These are phyloP conservation scores for Pogona vitticeps DNA, from an alignment of 2,113 vertebrate genomes.

Conservation along the genomic window DNA sequence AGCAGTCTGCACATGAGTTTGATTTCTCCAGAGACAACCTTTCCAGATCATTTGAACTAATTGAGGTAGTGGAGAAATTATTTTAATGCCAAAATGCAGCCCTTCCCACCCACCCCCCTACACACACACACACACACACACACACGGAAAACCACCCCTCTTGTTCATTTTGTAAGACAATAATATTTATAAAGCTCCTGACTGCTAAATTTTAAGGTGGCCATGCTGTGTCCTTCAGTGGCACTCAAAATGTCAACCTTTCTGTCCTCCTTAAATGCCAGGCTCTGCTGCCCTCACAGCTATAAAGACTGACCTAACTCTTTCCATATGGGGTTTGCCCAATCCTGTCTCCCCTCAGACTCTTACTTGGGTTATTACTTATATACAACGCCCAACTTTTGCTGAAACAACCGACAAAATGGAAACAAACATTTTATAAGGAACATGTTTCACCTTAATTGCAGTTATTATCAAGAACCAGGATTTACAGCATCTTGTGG, in stretches of 20 bases:
- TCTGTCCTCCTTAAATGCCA: neutral
- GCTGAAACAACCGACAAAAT: slow-evolving; percentile 50
- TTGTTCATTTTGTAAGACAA: slow-evolving; percentile 67
- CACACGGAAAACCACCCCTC: neutral
- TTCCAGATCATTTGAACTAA: slow-evolving; percentile 81
- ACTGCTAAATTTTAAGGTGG: slow-evolving; percentile 47
- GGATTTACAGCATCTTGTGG: slow-evolving; percentile 58
- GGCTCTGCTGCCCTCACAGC: neutral
- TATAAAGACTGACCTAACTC: neutral
- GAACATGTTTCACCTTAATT: slow-evolving; percentile 51
- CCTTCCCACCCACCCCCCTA: neutral
- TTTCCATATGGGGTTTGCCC: slow-evolving; percentile 8
- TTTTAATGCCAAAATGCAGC: slow-evolving; percentile 75
- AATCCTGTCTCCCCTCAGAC: neutral
- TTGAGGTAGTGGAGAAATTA: slow-evolving; percentile 84
- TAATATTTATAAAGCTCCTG: slow-evolving; percentile 63
- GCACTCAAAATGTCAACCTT: neutral
- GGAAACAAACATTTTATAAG: slow-evolving; percentile 52
- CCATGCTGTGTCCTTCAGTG: neutral
- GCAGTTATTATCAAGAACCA: slow-evolving; percentile 54
- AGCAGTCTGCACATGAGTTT: slow-evolving; percentile 64
- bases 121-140: no score
- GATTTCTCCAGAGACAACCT: slow-evolving; percentile 78
- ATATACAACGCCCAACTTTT: slow-evolving; percentile 42
- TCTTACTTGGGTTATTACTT: slow-evolving; percentile 35